Percentiles rank a stretch among this genome's conserved stretches.
Conservation (phyloP, 2,113 vertebrate species). For the Chionomys nivalis region DNA sequence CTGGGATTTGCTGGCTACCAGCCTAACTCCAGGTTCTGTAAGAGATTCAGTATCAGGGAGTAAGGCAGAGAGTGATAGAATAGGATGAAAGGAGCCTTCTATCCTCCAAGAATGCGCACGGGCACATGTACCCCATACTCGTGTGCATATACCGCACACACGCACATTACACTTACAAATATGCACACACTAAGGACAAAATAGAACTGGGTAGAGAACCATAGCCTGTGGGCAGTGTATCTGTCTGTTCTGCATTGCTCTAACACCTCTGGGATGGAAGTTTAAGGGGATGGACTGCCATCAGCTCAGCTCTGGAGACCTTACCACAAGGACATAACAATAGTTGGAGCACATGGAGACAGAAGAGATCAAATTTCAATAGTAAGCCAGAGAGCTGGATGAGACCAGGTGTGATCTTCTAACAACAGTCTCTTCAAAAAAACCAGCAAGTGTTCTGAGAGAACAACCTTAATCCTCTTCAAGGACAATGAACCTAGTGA, state of each 20-base stretch:
- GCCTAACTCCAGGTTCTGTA: neutral
- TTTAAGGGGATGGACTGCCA: neutral
- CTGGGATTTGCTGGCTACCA: neutral
- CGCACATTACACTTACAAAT: neutral
- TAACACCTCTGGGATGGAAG: neutral
- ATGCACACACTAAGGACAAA: no score
- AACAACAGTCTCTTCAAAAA: neutral
- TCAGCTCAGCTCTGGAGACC: neutral
- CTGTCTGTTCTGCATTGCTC: neutral
- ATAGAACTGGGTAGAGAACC: neutral
- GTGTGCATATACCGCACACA: neutral
- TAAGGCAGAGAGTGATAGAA: neutral
- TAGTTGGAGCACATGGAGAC: neutral
- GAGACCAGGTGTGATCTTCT: neutral
- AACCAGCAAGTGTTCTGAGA: neutral
- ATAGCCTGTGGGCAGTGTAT: neutral
- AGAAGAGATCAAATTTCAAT: neutral
- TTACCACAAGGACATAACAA: neutral
- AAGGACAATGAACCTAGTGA: neutral
- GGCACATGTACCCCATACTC: neutral
- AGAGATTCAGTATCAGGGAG: neutral
- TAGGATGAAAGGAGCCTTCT: neutral
- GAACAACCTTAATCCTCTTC: neutral
- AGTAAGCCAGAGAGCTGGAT: neutral
- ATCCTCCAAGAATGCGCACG: neutral